A percentile compares a stretch with the other conserved stretches of the same genome.
These are phyloP conservation scores for Nycticryphes semicollaris DNA, from an alignment of 2,113 vertebrate genomes.

Conservation along the genomic window DNA sequence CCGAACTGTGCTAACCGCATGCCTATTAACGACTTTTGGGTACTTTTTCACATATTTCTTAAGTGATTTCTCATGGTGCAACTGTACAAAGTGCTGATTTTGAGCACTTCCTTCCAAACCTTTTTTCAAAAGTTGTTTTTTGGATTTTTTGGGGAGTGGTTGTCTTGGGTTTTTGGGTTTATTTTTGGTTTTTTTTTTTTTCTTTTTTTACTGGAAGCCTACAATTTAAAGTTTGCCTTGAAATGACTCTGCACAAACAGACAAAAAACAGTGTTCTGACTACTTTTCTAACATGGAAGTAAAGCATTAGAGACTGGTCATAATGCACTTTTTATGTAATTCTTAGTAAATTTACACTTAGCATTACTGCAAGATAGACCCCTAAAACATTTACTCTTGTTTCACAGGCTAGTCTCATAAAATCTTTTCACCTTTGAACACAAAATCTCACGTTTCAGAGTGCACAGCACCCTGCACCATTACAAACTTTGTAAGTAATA, in stretches of 20 bases:
- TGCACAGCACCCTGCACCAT: background rate
- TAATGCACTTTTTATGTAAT: background rate
- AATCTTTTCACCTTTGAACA: background rate
- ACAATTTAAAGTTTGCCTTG: background rate
- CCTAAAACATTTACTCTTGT: background rate
- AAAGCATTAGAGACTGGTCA: background rate
- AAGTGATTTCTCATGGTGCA: background rate
- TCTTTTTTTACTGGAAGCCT: background rate
- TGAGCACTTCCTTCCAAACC: background rate
- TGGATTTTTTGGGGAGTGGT: too few species aligned
- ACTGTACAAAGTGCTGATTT: background rate
- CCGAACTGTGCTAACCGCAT: fast-evolving
- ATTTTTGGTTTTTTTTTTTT: background rate
- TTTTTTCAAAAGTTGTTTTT: background rate
- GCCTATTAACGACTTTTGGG: background rate
- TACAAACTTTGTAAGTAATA: background rate
- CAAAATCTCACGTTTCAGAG: background rate
- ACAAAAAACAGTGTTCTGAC: background rate
- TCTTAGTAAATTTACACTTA: background rate
- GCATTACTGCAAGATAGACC: background rate
- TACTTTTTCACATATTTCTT: background rate
- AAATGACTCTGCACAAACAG: background rate
- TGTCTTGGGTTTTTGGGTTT: background rate
- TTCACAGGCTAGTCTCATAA: background rate
- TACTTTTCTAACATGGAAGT: background rate